Evolutionary conservation across 2,888 invertebrate genomes (phyloP).

Genomic region (Marasmarcha lunaedactyla): DNA sequence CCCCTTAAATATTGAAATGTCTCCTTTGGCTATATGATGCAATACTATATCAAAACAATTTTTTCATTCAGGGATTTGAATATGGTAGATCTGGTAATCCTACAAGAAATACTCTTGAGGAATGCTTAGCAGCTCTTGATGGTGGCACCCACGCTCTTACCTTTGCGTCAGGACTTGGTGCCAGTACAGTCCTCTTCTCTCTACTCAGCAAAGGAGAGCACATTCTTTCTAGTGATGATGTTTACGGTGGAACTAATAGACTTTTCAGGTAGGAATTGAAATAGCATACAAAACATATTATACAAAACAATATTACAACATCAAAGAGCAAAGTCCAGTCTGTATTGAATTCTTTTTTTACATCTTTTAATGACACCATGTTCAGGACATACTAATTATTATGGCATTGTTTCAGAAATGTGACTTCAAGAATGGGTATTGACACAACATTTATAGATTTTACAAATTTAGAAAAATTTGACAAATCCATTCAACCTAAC

Average conservation of each 20-base stretch:
- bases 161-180: slow-evolving; percentile 93
- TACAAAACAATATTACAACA: too few species aligned
- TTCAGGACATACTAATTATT: too few species aligned
- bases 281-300: too few species aligned
- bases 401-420: slow-evolving; percentile 55
- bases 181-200: slow-evolving; percentile 80
- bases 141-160: slow-evolving; percentile 85
- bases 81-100: slow-evolving; percentile 97
- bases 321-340: too few species aligned
- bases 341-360: too few species aligned
- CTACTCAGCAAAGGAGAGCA: slow-evolving; percentile 90
- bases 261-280: slow-evolving; percentile 65
- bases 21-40: too few species aligned
- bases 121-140: slow-evolving; percentile 91
- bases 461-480: slow-evolving; percentile 74
- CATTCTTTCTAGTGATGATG: slow-evolving; percentile 89
- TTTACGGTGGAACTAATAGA: slow-evolving; percentile 94
- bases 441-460: slow-evolving; percentile 83
- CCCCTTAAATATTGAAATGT: too few species aligned
- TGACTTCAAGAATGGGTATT: slow-evolving; percentile 74
- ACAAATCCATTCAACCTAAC: slow-evolving; percentile 78
- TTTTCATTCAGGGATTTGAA: slow-evolving; percentile 79
- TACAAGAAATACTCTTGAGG: slow-evolving; percentile 87
- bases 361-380: too few species aligned
- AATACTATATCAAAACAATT: too few species aligned